These are phyloP conservation scores for Nephila pilipes DNA, from an alignment of 1,140 invertebrate species.

Conservation along the genomic window DNA sequence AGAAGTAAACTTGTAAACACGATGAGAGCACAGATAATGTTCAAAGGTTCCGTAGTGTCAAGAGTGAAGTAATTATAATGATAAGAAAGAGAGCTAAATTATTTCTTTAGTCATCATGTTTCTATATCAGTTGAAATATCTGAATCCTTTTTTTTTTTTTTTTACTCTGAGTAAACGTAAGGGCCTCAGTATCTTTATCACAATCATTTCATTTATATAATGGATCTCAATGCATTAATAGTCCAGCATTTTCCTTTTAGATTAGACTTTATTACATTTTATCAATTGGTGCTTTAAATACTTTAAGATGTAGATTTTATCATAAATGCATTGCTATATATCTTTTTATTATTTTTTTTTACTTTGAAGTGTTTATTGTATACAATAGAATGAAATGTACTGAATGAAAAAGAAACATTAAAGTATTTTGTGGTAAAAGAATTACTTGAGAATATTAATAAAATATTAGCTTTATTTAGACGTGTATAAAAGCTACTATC, in stretches of 20 bases:
- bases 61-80: slow-evolving; percentile 40
- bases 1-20: slow-evolving; percentile 32
- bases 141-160: slow-evolving; percentile 10
- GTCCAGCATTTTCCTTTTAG: not conserved
- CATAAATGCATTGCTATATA: no score
- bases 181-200: not conserved
- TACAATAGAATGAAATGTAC: no score
- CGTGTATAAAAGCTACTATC: no score
- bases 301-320: no score
- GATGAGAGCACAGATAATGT: slow-evolving; percentile 36
- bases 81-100: slow-evolving; percentile 18
- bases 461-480: no score
- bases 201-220: not conserved
- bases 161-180: not conserved
- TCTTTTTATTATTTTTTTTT: no score
- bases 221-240: not conserved
- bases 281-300: no score
- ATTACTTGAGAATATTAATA: no score
- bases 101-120: slow-evolving; percentile 28
- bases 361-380: no score
- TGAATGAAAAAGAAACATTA: no score
- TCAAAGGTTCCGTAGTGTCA: slow-evolving; percentile 40
- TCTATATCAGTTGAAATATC: not conserved
- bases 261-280: no score
- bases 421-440: no score